These are phyloP conservation scores for Bujurquina vittata DNA, from an alignment of 2,113 vertebrate genomes.

Conservation along the genomic window DNA sequence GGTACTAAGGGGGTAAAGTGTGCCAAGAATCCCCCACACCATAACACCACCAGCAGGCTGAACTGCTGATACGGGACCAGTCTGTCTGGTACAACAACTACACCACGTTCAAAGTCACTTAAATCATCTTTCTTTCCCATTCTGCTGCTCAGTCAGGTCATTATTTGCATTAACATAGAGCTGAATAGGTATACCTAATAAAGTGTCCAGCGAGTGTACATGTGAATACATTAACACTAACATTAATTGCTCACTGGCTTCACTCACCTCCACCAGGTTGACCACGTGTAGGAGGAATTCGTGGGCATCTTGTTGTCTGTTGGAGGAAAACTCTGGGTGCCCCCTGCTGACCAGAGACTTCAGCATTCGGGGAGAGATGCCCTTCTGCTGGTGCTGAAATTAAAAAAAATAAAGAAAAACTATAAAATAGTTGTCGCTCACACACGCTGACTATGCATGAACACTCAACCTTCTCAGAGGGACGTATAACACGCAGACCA, in stretches of 20 bases:
- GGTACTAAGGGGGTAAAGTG: too few relatives aligned
- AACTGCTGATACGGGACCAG: too few relatives aligned
- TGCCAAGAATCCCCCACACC: too few relatives aligned
- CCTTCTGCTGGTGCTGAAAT: slow-evolving; percentile 89
- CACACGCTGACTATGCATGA: neutral
- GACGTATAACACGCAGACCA: neutral
- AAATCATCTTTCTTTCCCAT: neutral
- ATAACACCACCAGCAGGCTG: too few relatives aligned
- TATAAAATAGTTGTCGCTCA: slow-evolving; percentile 25
- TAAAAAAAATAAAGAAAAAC: neutral
- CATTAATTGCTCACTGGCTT: neutral
- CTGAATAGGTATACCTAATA: neutral
- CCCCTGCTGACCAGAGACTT: slow-evolving; percentile 92
- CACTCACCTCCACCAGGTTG: slow-evolving; percentile 91
- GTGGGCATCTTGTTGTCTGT: slow-evolving; percentile 93
- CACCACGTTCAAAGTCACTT: neutral
- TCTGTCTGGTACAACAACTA: neutral
- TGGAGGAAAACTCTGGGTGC: slow-evolving; percentile 95
- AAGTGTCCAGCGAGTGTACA: neutral
- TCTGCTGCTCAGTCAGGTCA: neutral
- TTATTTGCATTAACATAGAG: neutral
- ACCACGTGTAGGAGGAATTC: slow-evolving; percentile 94
- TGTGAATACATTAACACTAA: neutral
- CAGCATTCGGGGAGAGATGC: slow-evolving; percentile 92
- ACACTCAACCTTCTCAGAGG: neutral